Conservation (phyloP, 2,888 invertebrate genomes). For the Caenorhabditis sp. region DNA sequence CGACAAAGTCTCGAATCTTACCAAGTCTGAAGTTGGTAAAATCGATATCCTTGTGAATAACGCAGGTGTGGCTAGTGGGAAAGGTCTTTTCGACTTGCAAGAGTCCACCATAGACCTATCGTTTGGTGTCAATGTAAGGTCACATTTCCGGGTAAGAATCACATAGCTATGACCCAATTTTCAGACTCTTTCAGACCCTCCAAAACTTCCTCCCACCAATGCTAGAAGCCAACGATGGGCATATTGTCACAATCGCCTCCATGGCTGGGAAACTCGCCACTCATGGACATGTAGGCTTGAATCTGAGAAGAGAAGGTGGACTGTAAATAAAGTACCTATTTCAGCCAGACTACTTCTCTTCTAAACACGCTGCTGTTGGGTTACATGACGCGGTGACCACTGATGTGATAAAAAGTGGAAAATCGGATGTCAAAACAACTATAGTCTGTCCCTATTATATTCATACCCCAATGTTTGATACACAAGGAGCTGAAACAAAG, state of each 20-base stretch:
- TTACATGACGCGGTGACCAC: conserved; percentile 87
- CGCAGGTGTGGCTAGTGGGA: conserved; percentile 82
- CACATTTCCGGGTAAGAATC: conserved; percentile 76
- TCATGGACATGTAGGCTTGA: conserved; percentile 72
- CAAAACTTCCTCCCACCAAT: conserved; percentile 85
- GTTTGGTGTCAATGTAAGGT: conserved; percentile 86
- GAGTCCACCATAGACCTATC: conserved; percentile 86
- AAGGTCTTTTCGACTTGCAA: conserved; percentile 76
- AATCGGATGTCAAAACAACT: conserved; percentile 81
- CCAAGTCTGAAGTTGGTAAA: conserved; percentile 79
- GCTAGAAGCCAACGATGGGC: conserved; percentile 86
- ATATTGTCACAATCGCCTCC: conserved; percentile 87
- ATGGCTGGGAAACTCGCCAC: conserved; percentile 84
- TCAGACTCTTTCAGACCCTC: conserved; percentile 16
- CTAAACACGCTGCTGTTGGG: conserved; percentile 76
- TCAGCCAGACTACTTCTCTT: conserved; percentile 69
- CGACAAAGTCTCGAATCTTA: conserved; percentile 74
- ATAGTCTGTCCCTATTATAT: conserved; percentile 93
- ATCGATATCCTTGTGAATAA: conserved; percentile 89
- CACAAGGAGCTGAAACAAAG: conserved; percentile 17
- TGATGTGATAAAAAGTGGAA: conserved; percentile 75
- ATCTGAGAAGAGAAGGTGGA: too few relatives aligned
- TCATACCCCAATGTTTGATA: conserved; percentile 93
- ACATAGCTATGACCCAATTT: neutral
- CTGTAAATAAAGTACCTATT: neutral